Conservation (phyloP, 1,140 invertebrate genomes). For the Zaprionus gabonicus region DNA sequence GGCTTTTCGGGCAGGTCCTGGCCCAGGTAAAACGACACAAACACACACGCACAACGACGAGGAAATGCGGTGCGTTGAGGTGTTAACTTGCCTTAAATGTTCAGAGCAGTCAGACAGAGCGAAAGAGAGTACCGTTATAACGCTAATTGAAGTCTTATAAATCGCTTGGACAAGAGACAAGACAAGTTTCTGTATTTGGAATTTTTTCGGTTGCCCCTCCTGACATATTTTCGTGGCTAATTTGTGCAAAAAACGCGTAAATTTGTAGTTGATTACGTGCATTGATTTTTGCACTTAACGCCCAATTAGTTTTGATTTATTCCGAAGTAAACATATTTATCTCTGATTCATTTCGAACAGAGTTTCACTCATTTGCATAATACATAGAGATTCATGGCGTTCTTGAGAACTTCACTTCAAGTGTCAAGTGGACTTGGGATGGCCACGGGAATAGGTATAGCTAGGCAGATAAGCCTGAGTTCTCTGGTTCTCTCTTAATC, state of each 20-base stretch:
- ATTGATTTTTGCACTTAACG: constrained; percentile 77
- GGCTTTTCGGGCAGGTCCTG: constrained; percentile 50
- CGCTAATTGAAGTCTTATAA: constrained; percentile 73
- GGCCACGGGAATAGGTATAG: constrained; percentile 7
- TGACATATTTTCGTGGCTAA: constrained; percentile 28
- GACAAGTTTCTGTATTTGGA: not conserved
- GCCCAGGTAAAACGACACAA: not conserved
- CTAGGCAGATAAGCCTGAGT: constrained; percentile 4
- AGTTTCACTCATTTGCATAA: constrained; percentile 38
- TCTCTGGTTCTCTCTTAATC: constrained; percentile 34
- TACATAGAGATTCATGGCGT: constrained; percentile 9
- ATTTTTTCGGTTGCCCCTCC: not conserved
- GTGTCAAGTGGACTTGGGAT: constrained; percentile 64
- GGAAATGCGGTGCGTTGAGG: constrained; percentile 49
- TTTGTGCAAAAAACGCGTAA: constrained; percentile 50
- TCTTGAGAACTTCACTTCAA: constrained; percentile 50
- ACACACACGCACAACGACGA: not conserved
- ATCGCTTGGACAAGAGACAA: constrained; percentile 40
- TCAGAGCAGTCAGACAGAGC: not conserved
- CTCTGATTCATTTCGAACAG: not conserved
- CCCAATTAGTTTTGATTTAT: constrained; percentile 55
- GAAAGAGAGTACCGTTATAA: constrained; percentile 59
- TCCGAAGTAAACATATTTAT: not conserved
- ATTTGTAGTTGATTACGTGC: constrained; percentile 31
- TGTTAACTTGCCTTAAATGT: constrained; percentile 71